These are phyloP conservation scores for Drosophila orosa DNA, from an alignment of 1,140 invertebrate species.

Conservation along the genomic window DNA sequence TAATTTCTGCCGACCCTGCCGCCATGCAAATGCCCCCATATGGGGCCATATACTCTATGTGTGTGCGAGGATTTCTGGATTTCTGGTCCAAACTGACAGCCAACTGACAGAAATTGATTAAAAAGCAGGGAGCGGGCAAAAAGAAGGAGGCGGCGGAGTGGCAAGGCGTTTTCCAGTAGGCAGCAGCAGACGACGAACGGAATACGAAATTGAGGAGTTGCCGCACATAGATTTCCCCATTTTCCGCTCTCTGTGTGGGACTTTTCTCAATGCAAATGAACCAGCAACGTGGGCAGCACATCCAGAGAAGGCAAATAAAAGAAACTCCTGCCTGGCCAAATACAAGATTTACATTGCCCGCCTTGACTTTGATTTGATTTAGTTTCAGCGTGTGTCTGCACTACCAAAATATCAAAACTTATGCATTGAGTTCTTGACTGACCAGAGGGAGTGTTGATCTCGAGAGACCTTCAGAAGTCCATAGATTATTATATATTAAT, in stretches of 20 bases:
- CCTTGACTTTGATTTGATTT: conserved; percentile 58
- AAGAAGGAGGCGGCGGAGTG: conserved; percentile 20
- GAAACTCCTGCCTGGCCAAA: conserved; percentile 45
- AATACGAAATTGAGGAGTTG: conserved; percentile 62
- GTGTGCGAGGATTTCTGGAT: conserved; percentile 38
- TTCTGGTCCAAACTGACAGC: conserved; percentile 67
- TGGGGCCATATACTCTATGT: conserved; percentile 4
- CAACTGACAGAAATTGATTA: conserved; percentile 81
- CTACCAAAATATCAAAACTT: conserved; percentile 9
- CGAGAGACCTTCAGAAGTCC: background rate
- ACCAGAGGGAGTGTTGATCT: background rate
- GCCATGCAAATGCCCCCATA: conserved; percentile 20
- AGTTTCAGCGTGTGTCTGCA: conserved; percentile 22
- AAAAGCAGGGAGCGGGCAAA: conserved; percentile 44
- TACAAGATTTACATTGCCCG: conserved; percentile 52
- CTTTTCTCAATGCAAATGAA: conserved; percentile 58
- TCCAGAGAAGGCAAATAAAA: conserved; percentile 18
- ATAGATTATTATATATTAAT: background rate
- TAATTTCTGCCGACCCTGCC: conserved; percentile 41
- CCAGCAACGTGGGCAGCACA: conserved; percentile 45
- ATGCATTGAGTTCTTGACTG: conserved; percentile 8
- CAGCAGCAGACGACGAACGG: conserved; percentile 58
- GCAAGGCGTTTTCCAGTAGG: conserved; percentile 59
- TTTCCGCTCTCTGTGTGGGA: conserved; percentile 41
- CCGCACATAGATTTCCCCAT: conserved; percentile 58